Evolutionary conservation across 2,113 vertebrate species (phyloP), one percentile per base, ranked within the genome.

Genomic region (Cyanoramphus novaezelandiae): DNA sequence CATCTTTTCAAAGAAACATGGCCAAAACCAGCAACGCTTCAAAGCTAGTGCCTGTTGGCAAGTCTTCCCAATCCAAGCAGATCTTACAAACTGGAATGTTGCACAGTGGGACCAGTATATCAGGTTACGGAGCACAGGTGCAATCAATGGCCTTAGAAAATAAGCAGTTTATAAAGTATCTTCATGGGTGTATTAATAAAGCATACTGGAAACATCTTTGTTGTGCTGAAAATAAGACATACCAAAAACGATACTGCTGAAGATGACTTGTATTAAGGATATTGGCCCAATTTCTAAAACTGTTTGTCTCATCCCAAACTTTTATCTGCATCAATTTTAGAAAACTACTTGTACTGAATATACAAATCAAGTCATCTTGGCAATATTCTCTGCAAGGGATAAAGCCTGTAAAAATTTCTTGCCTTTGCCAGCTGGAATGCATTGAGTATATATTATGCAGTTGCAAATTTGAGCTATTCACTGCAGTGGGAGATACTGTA

Each of bases 361-460:
- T 23, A 78, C 62, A 93, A 84, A 82, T 75, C 75, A 71, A 91
- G 95, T 85, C 78, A 95, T 88, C 86, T 91, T 93, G 93, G 70
- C 86, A 92, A 90, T 35, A 59, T 92, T 70, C 94, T 92, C 70
- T 35, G 70, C 27, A 78, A 74, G n/a, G 41, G 33, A 39, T 33
- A 85, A 68, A 83, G 60, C 67, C 68, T 72, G 47, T 72, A 63
- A 75, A n/a, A 89, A 70, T 75, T 90, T 95, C 62, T 82, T 46
- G 19, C 87, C 47, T 72, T 86, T 94, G 47, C 35, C 53, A 92
- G 43, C n/a, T 91, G 82, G 95, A 96, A 86, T 10, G 25, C 23
- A 91, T 18, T 81, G 71, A 75, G 19, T 87, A 39, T 29, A 55
- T 89, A 93, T 83, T 67, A 90, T 43, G 35, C 17, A 4, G 65